Base-by-base conservation (phyloP, 2,797 vertebrate genomes). In the Glyptemys insculpta region DNA sequence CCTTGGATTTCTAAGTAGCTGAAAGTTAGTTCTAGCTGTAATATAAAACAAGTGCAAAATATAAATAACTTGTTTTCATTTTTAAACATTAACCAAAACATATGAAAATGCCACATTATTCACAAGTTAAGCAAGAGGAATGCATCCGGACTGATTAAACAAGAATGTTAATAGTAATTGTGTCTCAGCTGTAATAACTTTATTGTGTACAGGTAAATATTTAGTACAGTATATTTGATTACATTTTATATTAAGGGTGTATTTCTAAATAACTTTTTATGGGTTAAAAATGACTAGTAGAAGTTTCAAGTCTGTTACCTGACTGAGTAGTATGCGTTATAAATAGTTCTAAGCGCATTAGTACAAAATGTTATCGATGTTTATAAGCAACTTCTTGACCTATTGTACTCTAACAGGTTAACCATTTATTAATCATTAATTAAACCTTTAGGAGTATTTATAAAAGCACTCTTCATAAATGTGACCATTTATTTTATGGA, bases 1-100 rank as follows among this genome's bases (percentile, higher is more conserved):
- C 99, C 99, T 89, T 99, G 99, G 97, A 99, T 99, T 98, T 99
- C 99, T 98, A 99, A 97, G 96, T 99, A 99, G 98, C 99, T 99
- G 98, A 99, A 99, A 93, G 99, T 99, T 96, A 99, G 98, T 96
- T 99, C 99, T 91, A 99, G 98, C 99, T 99, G 95, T 85, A 96
- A 85, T 91, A 87, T 89, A 95, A 92, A 92, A 92, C 93, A 5
- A 96, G 97, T 90, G 10, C 8, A 80, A 82, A 62, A 19, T 52
- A 37, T 16, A 96, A 96, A 85, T 2, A 47, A 27, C 4, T 29
- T 27, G 25, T 47, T 88, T 49, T 49, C 12, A 44, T 54, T 83
- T 94, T 88, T 85, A 74, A 89, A 81, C 37, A 74, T 37, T 12
- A 68, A 78, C 3, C 86, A 56, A 72, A 0, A 0, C 3, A 86